Evolutionary conservation across 2,888 invertebrate species (phyloP).

Genomic region (Galeruca laticollis): DNA sequence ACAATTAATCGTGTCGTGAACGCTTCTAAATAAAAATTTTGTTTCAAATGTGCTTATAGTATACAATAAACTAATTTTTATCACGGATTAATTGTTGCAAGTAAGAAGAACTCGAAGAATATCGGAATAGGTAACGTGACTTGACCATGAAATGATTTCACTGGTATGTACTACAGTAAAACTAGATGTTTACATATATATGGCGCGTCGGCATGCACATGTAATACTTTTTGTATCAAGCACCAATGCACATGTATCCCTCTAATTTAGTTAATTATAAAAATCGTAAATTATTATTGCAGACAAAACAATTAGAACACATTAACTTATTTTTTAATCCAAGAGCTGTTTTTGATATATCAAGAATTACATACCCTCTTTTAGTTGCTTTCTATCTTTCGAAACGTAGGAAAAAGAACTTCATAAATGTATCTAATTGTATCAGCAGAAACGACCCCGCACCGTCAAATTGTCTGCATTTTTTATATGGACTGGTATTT

Average conservation of each 20-base stretch:
- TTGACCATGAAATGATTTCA: not conserved
- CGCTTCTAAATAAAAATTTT: slow-evolving; percentile 18
- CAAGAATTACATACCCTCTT: too few species aligned
- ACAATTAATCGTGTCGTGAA: slow-evolving; percentile 17
- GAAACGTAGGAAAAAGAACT: too few species aligned
- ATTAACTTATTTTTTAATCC: too few species aligned
- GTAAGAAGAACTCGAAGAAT: slow-evolving; percentile 14
- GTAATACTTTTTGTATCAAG: not conserved
- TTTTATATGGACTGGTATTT: too few species aligned
- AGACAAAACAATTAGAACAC: too few species aligned
- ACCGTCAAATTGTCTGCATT: too few species aligned
- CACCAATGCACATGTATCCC: not conserved
- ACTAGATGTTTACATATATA: too few species aligned
- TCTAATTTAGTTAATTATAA: not conserved
- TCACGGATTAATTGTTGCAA: slow-evolving; percentile 19
- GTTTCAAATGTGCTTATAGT: slow-evolving; percentile 25
- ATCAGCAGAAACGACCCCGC: too few species aligned
- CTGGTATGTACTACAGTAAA: slow-evolving; percentile 20
- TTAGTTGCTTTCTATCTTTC: too few species aligned
- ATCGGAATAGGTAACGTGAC: not conserved
- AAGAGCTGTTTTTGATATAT: too few species aligned
- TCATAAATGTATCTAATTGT: too few species aligned
- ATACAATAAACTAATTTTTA: slow-evolving; percentile 21
- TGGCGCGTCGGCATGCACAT: not conserved
- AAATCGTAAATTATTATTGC: too few species aligned